These are phyloP conservation scores for Bucco capensis DNA, from an alignment of 2,113 vertebrate species.

Conservation along the genomic window DNA sequence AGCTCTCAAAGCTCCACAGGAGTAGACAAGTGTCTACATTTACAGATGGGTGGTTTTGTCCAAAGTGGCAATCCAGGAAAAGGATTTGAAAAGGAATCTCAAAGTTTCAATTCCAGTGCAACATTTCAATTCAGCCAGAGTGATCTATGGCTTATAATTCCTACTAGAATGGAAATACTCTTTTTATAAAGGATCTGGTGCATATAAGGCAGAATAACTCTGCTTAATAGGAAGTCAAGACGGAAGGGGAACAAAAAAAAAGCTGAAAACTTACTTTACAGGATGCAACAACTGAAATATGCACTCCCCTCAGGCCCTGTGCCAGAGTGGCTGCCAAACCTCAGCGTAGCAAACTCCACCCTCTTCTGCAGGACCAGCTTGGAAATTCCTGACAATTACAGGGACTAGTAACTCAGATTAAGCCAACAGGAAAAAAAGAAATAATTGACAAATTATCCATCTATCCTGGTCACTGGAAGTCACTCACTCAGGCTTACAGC, in stretches of 20 bases:
- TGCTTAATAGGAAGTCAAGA: slow-evolving; percentile 5
- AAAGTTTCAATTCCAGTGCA: background rate
- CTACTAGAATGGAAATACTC: background rate
- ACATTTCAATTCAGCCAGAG: background rate
- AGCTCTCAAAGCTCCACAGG: background rate
- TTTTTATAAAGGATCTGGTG: slow-evolving; percentile 14
- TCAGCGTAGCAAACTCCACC: slow-evolving; percentile 12
- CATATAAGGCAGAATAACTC: background rate
- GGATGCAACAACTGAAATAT: slow-evolving; percentile 19
- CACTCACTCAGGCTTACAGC: background rate
- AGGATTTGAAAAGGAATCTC: background rate
- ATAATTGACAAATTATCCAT: background rate
- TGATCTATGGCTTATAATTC: background rate
- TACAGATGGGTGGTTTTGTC: background rate
- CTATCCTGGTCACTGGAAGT: background rate
- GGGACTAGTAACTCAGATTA: background rate
- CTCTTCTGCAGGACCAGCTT: slow-evolving; percentile 24
- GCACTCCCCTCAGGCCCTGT: background rate
- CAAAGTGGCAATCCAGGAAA: background rate
- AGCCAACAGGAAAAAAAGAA: slow-evolving; percentile 11
- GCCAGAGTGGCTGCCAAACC: background rate
- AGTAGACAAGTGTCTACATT: background rate
- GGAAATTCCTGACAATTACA: slow-evolving; percentile 32
- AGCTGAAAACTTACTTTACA: background rate
- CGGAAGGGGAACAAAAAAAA: background rate